Evolutionary conservation across 2,888 invertebrate genomes (phyloP).

Genomic region (Cotesia congregata): DNA sequence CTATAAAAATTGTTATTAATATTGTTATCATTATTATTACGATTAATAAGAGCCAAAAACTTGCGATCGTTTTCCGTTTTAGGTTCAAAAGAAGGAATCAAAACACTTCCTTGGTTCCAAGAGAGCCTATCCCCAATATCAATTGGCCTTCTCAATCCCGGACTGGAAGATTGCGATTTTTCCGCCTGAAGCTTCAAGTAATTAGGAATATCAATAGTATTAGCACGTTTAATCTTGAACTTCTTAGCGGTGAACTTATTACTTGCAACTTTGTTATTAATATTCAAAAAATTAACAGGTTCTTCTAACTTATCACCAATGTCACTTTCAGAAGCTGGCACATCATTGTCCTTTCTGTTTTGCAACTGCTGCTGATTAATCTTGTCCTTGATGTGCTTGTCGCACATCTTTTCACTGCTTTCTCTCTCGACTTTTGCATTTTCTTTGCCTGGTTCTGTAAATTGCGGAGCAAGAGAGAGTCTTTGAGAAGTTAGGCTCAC

Average conservation of each 20-base stretch:
- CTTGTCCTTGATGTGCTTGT: slow-evolving; percentile 65
- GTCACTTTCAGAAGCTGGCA: slow-evolving; percentile 33
- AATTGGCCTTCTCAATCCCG: slow-evolving; percentile 75
- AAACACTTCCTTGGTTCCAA: slow-evolving; percentile 65
- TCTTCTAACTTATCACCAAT: neutral
- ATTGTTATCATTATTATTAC: slow-evolving; percentile 72
- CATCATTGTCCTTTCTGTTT: slow-evolving; percentile 49
- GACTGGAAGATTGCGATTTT: slow-evolving; percentile 57
- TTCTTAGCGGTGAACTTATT: slow-evolving; percentile 76
- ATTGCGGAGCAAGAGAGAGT: neutral
- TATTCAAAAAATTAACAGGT: neutral
- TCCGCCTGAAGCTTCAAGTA: slow-evolving; percentile 65
- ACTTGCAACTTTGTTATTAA: neutral
- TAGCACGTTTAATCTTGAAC: slow-evolving; percentile 87
- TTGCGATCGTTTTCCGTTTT: slow-evolving; percentile 90
- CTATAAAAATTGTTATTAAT: neutral
- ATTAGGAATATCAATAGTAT: slow-evolving; percentile 90
- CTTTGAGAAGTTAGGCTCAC: neutral
- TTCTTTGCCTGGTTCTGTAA: too few relatives aligned
- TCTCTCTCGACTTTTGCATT: too few relatives aligned
- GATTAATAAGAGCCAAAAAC: slow-evolving; percentile 86
- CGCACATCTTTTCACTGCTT: slow-evolving; percentile 29
- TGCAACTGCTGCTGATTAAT: slow-evolving; percentile 67
- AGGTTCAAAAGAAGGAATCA: slow-evolving; percentile 80
- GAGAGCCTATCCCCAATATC: slow-evolving; percentile 72